Percentiles rank a stretch among this genome's conserved stretches.
Evolutionary conservation across 2,888 invertebrate species (phyloP).

Genomic region (Diarsia dahlii): DNA sequence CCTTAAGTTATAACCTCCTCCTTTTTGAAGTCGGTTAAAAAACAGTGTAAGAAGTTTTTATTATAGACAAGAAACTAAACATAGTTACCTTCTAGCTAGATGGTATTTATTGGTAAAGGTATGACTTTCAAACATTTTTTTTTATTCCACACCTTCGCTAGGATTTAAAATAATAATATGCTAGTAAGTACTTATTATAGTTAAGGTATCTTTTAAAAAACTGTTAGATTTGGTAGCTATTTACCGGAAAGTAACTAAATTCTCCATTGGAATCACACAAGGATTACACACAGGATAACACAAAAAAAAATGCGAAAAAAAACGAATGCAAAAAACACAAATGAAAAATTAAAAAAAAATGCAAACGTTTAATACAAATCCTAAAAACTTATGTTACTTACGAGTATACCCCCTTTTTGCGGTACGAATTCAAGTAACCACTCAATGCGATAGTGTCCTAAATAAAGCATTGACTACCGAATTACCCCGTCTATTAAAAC

Average conservation of each 20-base stretch:
- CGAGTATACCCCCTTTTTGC: neutral
- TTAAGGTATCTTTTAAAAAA: neutral
- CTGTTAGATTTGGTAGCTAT: neutral
- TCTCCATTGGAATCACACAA: neutral
- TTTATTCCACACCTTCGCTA: neutral
- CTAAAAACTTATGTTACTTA: neutral
- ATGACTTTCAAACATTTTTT: neutral
- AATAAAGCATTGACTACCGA: conserved; percentile 60
- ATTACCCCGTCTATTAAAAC: conserved; percentile 45
- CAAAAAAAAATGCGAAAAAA: too few relatives aligned
- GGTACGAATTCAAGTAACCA: conserved; percentile 60
- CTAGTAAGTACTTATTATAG: neutral
- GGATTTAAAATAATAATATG: neutral
- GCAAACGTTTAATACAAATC: neutral
- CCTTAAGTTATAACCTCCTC: too few relatives aligned
- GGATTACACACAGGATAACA: too few relatives aligned
- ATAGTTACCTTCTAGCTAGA: neutral
- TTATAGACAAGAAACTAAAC: too few relatives aligned
- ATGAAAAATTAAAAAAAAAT: too few relatives aligned
- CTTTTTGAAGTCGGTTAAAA: too few relatives aligned
- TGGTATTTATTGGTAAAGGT: neutral
- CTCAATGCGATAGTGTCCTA: conserved; percentile 65
- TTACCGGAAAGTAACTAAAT: neutral
- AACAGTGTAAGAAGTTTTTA: neutral
- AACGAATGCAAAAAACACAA: too few relatives aligned